Evolutionary conservation across 2,888 invertebrate genomes (phyloP), one percentile per base, ranked within the genome.

Genomic region (Mellilla xanthometata): DNA sequence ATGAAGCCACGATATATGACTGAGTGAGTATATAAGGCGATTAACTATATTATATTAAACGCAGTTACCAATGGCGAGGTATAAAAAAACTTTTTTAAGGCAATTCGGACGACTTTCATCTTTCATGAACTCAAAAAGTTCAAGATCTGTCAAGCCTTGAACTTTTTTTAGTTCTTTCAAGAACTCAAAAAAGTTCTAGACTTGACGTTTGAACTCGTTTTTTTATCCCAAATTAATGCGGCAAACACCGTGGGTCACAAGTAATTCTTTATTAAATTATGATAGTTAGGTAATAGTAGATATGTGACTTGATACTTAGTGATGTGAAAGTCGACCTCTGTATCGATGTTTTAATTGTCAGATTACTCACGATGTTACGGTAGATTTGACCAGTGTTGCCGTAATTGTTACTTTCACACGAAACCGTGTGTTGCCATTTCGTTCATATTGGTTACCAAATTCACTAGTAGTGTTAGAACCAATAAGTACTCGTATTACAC

Each of bases 271-370:
- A n/a, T n/a, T n/a, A n/a, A n/a, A n/a, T n/a, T n/a, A n/a, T n/a
- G n/a, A n/a, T n/a, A n/a, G n/a, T n/a, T n/a, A n/a, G n/a, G n/a
- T n/a, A n/a, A n/a, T n/a, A n/a, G n/a, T n/a, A n/a, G n/a, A n/a
- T n/a, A n/a, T n/a, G n/a, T n/a, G n/a, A n/a, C n/a, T n/a, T n/a
- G n/a, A n/a, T n/a, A n/a, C 27, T 27, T 32, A 29, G 27, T 36
- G 23, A 44, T 54, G 39, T 35, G 46, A 49, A 54, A 54, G 49
- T 45, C 13, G n/a, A n/a, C n/a, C n/a, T n/a, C n/a, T n/a, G n/a
- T 6, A 19, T 19, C 15, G 8, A 7, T 44, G 46, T 40, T 45
- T 52, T 49, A 49, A 47, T 51, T 49, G 39, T 40, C 41, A 39
- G 45, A 50, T 53, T 52, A 38, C 47, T 41, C 44, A 49, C 47